Percentiles rank a stretch among this genome's conserved stretches.
These are phyloP conservation scores for Chauna torquata DNA, from an alignment of 2,113 vertebrate species.

Conservation along the genomic window DNA sequence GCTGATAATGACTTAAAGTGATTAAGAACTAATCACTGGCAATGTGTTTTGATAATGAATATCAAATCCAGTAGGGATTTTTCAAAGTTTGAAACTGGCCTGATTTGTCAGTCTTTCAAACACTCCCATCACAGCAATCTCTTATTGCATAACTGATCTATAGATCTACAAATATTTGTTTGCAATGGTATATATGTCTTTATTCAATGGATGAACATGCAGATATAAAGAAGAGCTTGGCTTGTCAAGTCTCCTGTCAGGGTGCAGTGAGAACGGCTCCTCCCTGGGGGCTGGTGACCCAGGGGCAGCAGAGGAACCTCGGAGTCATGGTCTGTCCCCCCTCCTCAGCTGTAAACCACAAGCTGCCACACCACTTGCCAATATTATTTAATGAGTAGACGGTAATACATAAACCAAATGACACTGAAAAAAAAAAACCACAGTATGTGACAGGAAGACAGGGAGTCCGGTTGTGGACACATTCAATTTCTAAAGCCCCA, in stretches of 20 bases:
- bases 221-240: background rate
- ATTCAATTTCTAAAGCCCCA: background rate
- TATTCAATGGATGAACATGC: background rate
- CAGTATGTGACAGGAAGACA: background rate
- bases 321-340: background rate
- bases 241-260: background rate
- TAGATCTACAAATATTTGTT: background rate
- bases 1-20: background rate
- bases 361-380: background rate
- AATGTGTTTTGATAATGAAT: background rate
- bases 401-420: background rate
- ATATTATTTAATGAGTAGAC: background rate
- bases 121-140: background rate
- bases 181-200: background rate
- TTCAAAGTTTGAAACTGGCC: background rate
- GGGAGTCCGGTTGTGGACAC: background rate
- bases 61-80: background rate
- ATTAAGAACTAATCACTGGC: background rate
- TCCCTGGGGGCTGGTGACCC: background rate
- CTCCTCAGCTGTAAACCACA: background rate
- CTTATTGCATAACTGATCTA: background rate
- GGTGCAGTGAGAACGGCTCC: rapidly evolving
- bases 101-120: background rate
- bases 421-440: background rate
- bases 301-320: background rate